Percentiles rank a stretch among this genome's conserved stretches.
Evolutionary conservation across 2,888 invertebrate species (phyloP).

Genomic region (Pseudococcus jackbeardsleyi): DNA sequence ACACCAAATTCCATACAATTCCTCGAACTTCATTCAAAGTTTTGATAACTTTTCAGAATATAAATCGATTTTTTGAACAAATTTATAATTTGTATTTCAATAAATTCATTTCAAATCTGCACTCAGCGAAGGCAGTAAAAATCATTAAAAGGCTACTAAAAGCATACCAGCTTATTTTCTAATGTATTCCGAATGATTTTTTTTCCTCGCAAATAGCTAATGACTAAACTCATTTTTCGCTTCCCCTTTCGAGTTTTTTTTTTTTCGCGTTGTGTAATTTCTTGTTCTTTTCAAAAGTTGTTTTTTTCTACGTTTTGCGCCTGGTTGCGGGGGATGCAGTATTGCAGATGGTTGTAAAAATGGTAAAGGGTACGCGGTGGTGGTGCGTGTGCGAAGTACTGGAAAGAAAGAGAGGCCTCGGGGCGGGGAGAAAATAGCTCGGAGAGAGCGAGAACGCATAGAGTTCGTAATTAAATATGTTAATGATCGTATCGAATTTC

Average conservation of each 20-base stretch:
- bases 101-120: no score
- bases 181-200: slow-evolving; percentile 43
- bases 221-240: slow-evolving; percentile 61
- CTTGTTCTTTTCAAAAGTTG: slow-evolving; percentile 28
- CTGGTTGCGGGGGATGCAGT: neutral
- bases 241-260: slow-evolving; percentile 9
- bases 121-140: no score
- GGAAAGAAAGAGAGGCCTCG: neutral
- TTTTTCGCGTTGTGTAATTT: slow-evolving; percentile 17
- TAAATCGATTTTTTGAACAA: no score
- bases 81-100: no score
- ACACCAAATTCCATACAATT: no score
- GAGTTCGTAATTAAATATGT: slow-evolving; percentile 63
- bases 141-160: neutral
- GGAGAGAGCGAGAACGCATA: neutral
- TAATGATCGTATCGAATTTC: slow-evolving; percentile 64
- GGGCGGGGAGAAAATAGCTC: neutral
- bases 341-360: slow-evolving; percentile 42
- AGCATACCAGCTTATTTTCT: neutral
- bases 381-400: slow-evolving; percentile 47
- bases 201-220: slow-evolving; percentile 25
- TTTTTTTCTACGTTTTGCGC: neutral
- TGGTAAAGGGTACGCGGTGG: neutral
- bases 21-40: no score
- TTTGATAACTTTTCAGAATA: no score